phyloP scores from a whole-genome alignment of 2,888 invertebrate genomes.

The Lamellibrachia columna region DNA sequence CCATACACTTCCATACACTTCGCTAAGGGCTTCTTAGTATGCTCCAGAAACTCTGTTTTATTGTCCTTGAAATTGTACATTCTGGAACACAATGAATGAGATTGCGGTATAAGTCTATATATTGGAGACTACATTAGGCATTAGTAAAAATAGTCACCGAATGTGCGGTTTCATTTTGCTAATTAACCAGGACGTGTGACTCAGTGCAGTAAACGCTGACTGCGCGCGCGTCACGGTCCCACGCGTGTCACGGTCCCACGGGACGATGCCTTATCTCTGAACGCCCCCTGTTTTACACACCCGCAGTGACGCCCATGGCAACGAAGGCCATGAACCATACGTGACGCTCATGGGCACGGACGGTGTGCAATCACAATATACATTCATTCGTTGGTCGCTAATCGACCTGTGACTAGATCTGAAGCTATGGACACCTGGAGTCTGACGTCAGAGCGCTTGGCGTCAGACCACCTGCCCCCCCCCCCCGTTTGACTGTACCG shows the following conservation, averaged over 20 bases:
- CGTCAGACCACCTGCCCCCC: not conserved
- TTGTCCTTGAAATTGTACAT: too few relatives aligned
- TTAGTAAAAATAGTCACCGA: not conserved
- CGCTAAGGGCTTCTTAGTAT: too few relatives aligned
- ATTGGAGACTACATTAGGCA: not conserved
- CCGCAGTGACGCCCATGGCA: not conserved
- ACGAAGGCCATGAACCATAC: not conserved
- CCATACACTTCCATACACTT: too few relatives aligned
- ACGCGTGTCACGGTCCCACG: not conserved
- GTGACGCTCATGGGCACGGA: not conserved
- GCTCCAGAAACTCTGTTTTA: too few relatives aligned
- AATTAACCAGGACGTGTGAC: not conserved
- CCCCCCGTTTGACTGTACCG: not conserved
- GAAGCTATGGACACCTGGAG: not conserved
- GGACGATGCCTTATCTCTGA: not conserved
- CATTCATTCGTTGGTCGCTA: not conserved
- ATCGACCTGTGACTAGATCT: not conserved
- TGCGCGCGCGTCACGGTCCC: not conserved
- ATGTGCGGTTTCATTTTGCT: not conserved
- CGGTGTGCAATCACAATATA: not conserved
- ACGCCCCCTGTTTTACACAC: not conserved
- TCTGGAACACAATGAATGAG: too few relatives aligned
- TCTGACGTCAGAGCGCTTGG: not conserved
- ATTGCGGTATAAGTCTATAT: too few relatives aligned
- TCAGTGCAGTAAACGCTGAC: not conserved